These are phyloP conservation scores for Oreocharis arfaki DNA, from an alignment of 2,113 vertebrate genomes.

Conservation along the genomic window DNA sequence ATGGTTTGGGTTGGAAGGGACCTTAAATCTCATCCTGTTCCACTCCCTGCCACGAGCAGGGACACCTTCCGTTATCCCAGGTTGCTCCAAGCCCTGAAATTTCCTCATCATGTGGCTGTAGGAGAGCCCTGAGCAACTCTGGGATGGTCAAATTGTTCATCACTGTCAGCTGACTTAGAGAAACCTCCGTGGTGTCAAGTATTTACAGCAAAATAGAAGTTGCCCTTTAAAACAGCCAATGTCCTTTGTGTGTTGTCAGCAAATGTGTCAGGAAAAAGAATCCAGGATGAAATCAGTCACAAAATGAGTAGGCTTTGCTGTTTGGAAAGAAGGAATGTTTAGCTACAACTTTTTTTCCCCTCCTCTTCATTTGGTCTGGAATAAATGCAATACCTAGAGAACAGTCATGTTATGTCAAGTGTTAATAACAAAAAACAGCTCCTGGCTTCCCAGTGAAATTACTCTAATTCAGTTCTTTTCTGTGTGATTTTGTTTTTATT, in stretches of 20 bases:
- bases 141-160: background rate
- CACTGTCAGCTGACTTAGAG: background rate
- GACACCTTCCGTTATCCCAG: background rate
- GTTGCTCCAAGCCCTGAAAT: background rate
- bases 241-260: background rate
- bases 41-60: background rate
- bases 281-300: background rate
- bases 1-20: background rate
- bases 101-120: background rate
- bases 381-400: background rate
- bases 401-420: background rate
- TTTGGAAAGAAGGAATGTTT: background rate
- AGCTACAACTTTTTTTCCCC: background rate
- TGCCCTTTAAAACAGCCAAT: background rate
- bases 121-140: background rate
- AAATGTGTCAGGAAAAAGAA: background rate
- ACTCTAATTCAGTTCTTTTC: background rate
- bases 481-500: background rate
- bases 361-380: background rate
- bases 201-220: background rate
- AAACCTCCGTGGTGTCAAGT: background rate
- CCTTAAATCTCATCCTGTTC: background rate
- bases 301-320: background rate
- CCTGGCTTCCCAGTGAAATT: background rate
- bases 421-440: background rate